phyloP scores from a whole-genome alignment of 1,140 invertebrate species.

The Magallana angulata region DNA sequence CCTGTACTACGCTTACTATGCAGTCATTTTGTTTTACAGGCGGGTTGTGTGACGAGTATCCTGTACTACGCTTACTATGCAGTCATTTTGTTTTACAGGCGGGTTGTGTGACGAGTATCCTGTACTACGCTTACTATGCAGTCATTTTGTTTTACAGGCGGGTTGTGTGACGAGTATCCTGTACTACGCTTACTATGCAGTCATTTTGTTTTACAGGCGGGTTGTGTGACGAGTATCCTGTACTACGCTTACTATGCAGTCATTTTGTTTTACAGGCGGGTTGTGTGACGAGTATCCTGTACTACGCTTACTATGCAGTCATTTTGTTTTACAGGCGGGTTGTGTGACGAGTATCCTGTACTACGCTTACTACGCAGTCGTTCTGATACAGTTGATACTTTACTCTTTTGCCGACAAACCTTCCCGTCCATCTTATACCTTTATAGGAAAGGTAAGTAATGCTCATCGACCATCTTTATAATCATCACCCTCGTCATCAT shows the following conservation, averaged over 20 bases:
- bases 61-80: constrained; percentile 32
- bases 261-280: constrained; percentile 10
- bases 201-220: constrained; percentile 15
- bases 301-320: constrained; percentile 35
- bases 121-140: constrained; percentile 34
- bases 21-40: constrained; percentile 18
- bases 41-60: neutral
- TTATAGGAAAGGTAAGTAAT: neutral
- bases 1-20: constrained; percentile 36
- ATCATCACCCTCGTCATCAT: neutral
- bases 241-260: constrained; percentile 38
- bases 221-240: neutral
- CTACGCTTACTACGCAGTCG: constrained; percentile 35
- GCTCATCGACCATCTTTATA: neutral
- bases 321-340: constrained; percentile 11
- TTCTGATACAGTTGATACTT: constrained; percentile 18
- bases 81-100: constrained; percentile 17
- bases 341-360: constrained; percentile 6
- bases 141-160: constrained; percentile 16
- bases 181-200: constrained; percentile 30
- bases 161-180: neutral
- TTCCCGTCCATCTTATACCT: neutral
- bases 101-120: neutral
- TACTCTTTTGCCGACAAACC: constrained; percentile 37
- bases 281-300: neutral